Evolutionary conservation across 2,797 vertebrate species (phyloP).

Genomic region (Clarias platycephalus): DNA sequence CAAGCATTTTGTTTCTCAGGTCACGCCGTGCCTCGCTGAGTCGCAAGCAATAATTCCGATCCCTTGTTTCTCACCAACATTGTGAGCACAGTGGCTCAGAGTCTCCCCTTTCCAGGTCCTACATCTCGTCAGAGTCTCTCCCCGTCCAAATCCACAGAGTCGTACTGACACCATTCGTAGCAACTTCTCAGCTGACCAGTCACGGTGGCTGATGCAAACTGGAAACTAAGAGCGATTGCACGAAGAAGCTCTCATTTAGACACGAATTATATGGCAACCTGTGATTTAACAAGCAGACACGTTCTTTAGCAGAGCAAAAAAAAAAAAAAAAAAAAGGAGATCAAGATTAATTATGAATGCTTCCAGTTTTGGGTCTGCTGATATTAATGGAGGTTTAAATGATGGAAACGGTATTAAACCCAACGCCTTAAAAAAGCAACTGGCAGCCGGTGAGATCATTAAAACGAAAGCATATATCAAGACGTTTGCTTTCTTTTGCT

Average conservation of each 20-base stretch:
- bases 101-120: neutral
- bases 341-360: neutral
- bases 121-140: slow-evolving; percentile 15
- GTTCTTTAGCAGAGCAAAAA: neutral
- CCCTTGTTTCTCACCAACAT: neutral
- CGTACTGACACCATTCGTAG: slow-evolving; percentile 67
- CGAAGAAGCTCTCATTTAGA: neutral
- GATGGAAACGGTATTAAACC: neutral
- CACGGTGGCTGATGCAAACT: slow-evolving; percentile 1
- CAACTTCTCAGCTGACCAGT: neutral
- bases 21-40: neutral
- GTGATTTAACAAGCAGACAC: neutral
- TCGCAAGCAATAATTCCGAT: slow-evolving; percentile 1
- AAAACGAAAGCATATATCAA: too few species aligned
- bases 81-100: neutral
- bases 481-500: neutral
- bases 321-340: neutral
- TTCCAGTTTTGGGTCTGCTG: neutral
- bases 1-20: slow-evolving; percentile 26
- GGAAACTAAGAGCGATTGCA: neutral
- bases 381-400: neutral
- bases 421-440: neutral
- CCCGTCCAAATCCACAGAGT: slow-evolving; percentile 62
- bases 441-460: neutral
- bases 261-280: neutral